These are phyloP conservation scores for Cremastinae sp. DNA, from an alignment of 2,888 invertebrate genomes.

Conservation along the genomic window DNA sequence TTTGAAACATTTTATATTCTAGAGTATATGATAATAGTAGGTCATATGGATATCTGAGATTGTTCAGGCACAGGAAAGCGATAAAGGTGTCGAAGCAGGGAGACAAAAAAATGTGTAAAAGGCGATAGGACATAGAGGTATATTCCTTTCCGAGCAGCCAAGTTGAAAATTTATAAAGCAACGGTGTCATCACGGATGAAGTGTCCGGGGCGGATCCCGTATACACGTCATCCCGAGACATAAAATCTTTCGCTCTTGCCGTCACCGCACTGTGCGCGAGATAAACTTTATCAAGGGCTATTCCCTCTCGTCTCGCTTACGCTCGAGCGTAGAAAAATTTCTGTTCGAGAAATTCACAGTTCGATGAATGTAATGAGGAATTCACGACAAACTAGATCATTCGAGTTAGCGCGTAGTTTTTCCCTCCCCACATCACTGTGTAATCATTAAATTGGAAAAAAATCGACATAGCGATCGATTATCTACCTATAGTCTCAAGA, in stretches of 20 bases:
- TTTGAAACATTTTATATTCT: too few species aligned
- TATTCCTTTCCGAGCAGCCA: slow-evolving; percentile 24
- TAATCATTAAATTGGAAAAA: background rate
- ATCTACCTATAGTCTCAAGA: too few species aligned
- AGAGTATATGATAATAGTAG: slow-evolving; percentile 9
- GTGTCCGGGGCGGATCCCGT: background rate
- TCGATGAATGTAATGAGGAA: slow-evolving; percentile 16
- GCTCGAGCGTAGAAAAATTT: slow-evolving; percentile 19
- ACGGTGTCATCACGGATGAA: slow-evolving; percentile 48
- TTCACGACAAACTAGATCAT: background rate
- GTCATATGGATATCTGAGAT: slow-evolving; percentile 14
- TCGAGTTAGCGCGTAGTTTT: background rate
- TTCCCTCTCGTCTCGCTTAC: slow-evolving; percentile 11
- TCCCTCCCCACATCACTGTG: background rate
- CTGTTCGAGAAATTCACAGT: slow-evolving; percentile 20
- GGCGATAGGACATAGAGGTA: slow-evolving; percentile 10
- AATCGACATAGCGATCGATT: too few species aligned
- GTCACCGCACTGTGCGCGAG: slow-evolving; percentile 10
- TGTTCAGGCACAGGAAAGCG: background rate
- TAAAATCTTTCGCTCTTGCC: slow-evolving; percentile 40
- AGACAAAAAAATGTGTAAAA: slow-evolving; percentile 10
- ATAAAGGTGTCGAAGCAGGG: slow-evolving; percentile 6
- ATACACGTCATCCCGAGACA: slow-evolving; percentile 1
- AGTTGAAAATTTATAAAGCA: slow-evolving; percentile 51
- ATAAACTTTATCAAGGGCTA: slow-evolving; percentile 3